Evolutionary conservation across 30 jellyfish, hydroid and myxozoan species (phyloP), one percentile per base, ranked within the genome.

Genomic region (Cassiopea xamachana): DNA sequence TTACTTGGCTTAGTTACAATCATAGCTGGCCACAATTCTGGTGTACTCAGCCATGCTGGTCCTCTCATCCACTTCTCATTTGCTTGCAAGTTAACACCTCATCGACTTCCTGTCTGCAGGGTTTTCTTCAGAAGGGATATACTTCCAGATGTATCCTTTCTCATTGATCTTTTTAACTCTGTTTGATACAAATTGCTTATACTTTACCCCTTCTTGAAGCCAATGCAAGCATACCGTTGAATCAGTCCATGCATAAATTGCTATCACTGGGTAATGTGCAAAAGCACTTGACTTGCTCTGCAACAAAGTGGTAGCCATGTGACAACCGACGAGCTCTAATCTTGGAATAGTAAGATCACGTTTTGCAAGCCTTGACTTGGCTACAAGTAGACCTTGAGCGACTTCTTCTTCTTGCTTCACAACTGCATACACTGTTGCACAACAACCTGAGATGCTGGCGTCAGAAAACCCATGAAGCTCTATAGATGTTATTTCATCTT

Each of bases 391-490:
- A 13, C 93, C 83, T 62, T 77, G 91, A 27, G 46, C 85, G 39
- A 49, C 49, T 8, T 46, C 70, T 5, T 68, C 91, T 81, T 69
- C 90, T 51, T 94, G 98, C 18, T 58, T 78, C 10, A 64, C 96
- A 51, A 94, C 96, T 46, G 83, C 95, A 58, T 89, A 84, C 5
- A 89, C 71, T 9, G 80, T 80, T 13, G 93, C 97, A 68, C 84
- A 93, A 62, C 92, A 60, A n/a, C 97, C 98, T 46, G 46, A 48
- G 39, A 39, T 58, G 68, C 98, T 83, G 49, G 97, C 98, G 69
- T 89, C 98, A 16, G 96, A 92, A 46, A 93, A 93, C 45, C 95
- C 93, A 74, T 93, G 96, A 1, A 89, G 59, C 71, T 89, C 95
- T 43, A 93, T 46, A 19, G 69, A 39, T 15, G 80, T 16, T 17